Conservation (phyloP, 2,888 invertebrate species). For the Torymus auratus region DNA sequence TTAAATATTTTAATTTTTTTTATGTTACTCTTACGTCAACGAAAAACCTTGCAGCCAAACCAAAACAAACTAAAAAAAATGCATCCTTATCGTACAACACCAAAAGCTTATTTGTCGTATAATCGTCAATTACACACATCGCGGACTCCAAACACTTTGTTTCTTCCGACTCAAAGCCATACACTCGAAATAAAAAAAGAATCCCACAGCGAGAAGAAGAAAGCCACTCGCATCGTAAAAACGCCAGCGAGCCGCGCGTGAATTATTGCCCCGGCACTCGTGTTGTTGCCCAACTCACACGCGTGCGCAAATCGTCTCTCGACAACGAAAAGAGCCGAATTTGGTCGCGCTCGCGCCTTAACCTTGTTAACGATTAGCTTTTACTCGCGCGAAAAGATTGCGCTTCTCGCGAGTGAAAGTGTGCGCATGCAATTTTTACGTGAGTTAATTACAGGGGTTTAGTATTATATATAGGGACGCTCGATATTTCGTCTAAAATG, state of each 20-base stretch:
- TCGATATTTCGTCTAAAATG: neutral
- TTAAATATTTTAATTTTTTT: too few species aligned
- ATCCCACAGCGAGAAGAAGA: conserved; percentile 18
- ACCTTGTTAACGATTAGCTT: conserved; percentile 33
- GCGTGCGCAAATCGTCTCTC: neutral
- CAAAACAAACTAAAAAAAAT: too few species aligned
- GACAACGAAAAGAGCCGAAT: conserved; percentile 21
- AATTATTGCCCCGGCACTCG: conserved; percentile 18
- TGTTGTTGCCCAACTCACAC: conserved; percentile 19
- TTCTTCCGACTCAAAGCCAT: too few species aligned
- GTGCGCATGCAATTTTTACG: too few species aligned
- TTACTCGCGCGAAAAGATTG: conserved; percentile 16
- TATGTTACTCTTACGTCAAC: too few species aligned
- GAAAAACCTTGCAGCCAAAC: too few species aligned
- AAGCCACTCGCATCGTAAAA: neutral
- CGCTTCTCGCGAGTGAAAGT: neutral
- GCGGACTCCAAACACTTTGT: too few species aligned
- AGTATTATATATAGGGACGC: neutral
- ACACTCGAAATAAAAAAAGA: conserved; percentile 6
- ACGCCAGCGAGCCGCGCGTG: neutral
- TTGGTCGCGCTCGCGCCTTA: conserved; percentile 1
- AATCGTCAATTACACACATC: too few species aligned
- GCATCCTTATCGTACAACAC: too few species aligned
- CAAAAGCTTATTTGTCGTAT: too few species aligned
- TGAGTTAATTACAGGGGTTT: too few species aligned